phyloP scores from a whole-genome alignment of 2,888 invertebrate genomes.

The Alloplasta piceator region DNA sequence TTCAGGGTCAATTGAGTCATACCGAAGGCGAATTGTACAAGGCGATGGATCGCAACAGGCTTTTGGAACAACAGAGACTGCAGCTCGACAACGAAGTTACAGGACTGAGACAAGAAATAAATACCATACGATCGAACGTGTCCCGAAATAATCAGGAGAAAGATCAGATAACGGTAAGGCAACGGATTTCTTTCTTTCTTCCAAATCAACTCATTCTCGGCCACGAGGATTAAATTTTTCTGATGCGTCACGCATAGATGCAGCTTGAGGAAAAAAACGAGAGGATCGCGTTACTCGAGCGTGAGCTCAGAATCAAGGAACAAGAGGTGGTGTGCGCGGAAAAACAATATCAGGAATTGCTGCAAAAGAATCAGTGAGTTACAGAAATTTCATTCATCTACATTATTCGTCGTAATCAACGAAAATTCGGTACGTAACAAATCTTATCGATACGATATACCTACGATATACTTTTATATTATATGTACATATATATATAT shows the following conservation, averaged over 20 bases:
- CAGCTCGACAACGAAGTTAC: slow-evolving; percentile 86
- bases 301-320: slow-evolving; percentile 87
- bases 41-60: slow-evolving; percentile 85
- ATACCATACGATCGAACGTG: slow-evolving; percentile 86
- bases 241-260: slow-evolving; percentile 83
- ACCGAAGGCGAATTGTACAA: slow-evolving; percentile 87
- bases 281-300: slow-evolving; percentile 87
- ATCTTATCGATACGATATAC: slow-evolving; percentile 54
- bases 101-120: slow-evolving; percentile 87
- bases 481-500: slow-evolving; percentile 33
- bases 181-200: slow-evolving; percentile 28
- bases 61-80: slow-evolving; percentile 86
- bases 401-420: not conserved
- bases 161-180: slow-evolving; percentile 86
- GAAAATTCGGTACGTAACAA: slow-evolving; percentile 1
- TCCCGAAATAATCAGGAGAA: slow-evolving; percentile 89
- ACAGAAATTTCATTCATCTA: slow-evolving; percentile 36
- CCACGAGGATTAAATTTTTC: slow-evolving; percentile 13
- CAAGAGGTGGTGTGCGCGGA: slow-evolving; percentile 73
- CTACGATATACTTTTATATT: slow-evolving; percentile 29
- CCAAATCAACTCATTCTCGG: slow-evolving; percentile 25
- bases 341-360: slow-evolving; percentile 77
- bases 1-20: slow-evolving; percentile 87
- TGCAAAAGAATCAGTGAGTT: slow-evolving; percentile 81
- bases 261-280: slow-evolving; percentile 90